phyloP scores from a whole-genome alignment of 2,113 vertebrate species.

The Hemibates koningsi region DNA sequence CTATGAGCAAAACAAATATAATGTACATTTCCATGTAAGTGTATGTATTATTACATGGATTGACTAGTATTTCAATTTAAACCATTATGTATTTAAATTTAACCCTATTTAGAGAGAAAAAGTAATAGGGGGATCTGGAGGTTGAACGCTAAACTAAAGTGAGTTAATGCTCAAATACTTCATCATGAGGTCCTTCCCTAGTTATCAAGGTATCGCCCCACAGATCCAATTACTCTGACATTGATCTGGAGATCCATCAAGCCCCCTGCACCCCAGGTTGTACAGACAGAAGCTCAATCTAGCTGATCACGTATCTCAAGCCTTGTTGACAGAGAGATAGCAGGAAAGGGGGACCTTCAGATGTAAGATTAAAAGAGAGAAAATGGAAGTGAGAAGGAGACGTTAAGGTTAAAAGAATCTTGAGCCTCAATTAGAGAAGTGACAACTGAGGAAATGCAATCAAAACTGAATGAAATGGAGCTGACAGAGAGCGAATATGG shows the following conservation, averaged over 20 bases:
- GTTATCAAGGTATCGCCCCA: slow-evolving; percentile 22
- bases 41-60: not conserved
- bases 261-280: not conserved
- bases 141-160: not conserved
- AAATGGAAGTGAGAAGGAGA: not conserved
- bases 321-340: slow-evolving; percentile 13
- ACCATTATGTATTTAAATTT: not conserved
- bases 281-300: slow-evolving; percentile 57
- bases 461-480: not conserved
- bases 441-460: not conserved
- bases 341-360: not conserved
- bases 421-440: not conserved
- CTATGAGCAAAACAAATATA: not conserved
- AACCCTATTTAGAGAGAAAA: not conserved
- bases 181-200: not conserved
- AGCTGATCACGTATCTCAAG: slow-evolving; percentile 39
- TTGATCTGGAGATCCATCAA: slow-evolving; percentile 44
- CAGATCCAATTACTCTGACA: slow-evolving; percentile 50
- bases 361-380: slow-evolving; percentile 32
- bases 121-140: not conserved
- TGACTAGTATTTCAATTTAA: not conserved
- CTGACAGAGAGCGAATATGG: not conserved
- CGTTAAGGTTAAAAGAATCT: slow-evolving; percentile 7
- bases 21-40: not conserved
- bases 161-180: not conserved